Evolutionary conservation across 2,797 vertebrate genomes (phyloP).

Genomic region (Tarsius wallacei): DNA sequence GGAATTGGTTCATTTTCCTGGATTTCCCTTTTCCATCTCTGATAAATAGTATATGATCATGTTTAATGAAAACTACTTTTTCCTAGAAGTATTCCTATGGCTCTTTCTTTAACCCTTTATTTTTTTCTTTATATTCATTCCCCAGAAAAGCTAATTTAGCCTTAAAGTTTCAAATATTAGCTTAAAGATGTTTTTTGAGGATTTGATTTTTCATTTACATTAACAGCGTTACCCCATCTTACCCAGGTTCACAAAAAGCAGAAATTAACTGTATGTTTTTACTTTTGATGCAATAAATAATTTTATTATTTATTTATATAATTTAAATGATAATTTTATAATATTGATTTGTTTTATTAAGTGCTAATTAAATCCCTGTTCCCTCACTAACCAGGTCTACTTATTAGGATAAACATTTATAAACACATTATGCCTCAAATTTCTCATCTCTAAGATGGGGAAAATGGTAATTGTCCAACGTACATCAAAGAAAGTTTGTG

Average conservation of each 20-base stretch:
- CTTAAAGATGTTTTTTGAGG: constrained; percentile 48
- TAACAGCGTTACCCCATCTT: constrained; percentile 24
- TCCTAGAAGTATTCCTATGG: neutral
- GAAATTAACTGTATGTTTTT: constrained; percentile 3
- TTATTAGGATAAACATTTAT: neutral
- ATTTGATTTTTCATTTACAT: constrained; percentile 49
- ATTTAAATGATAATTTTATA: constrained; percentile 1
- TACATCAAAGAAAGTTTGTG: neutral
- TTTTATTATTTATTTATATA: constrained; percentile 14
- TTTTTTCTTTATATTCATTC: constrained; percentile 51
- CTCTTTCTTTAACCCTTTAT: neutral
- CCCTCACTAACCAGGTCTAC: neutral
- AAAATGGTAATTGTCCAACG: neutral
- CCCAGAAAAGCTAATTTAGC: neutral
- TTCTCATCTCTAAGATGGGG: constrained; percentile 16
- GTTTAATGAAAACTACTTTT: neutral
- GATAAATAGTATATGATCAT: neutral
- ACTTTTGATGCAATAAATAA: constrained; percentile 52
- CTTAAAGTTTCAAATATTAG: constrained; percentile 39
- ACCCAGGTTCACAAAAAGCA: neutral
- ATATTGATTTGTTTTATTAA: constrained; percentile 58
- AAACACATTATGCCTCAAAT: neutral
- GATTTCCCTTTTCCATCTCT: neutral
- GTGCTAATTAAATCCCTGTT: constrained; percentile 4
- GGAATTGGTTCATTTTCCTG: neutral